Percentiles rank a stretch among this genome's conserved stretches.
Conservation (phyloP, 2,797 vertebrate species). For the Gymnoscopelus microlampas region DNA sequence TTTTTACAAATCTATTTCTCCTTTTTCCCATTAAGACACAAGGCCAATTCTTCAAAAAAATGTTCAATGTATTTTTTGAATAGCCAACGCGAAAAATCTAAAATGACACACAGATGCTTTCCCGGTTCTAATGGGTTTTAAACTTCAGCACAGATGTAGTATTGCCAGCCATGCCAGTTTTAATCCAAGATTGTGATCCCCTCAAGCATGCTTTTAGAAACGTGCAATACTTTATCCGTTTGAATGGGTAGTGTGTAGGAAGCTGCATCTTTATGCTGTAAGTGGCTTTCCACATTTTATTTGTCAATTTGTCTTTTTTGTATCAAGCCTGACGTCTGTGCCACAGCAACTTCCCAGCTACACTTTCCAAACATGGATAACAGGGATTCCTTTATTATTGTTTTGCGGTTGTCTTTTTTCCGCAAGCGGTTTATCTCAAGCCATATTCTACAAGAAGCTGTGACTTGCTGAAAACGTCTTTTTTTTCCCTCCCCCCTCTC, state of each 20-base stretch:
- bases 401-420: not conserved
- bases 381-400: conserved; percentile 43
- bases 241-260: conserved; percentile 12
- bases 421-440: conserved; percentile 33
- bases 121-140: no score
- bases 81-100: no score
- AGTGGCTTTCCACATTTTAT: conserved; percentile 3
- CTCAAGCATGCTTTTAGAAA: conserved; percentile 30
- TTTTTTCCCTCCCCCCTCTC: not conserved
- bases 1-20: no score
- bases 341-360: conserved; percentile 10
- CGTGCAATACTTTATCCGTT: conserved; percentile 56
- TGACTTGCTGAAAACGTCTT: conserved; percentile 28
- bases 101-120: no score
- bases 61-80: no score
- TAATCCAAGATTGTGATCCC: not conserved
- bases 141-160: no score
- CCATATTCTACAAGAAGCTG: conserved; percentile 37
- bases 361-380: conserved; percentile 24
- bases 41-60: no score
- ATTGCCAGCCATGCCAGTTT: not conserved
- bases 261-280: conserved; percentile 10
- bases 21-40: no score
- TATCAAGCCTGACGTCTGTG: conserved; percentile 21
- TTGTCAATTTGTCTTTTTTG: not conserved